Evolutionary conservation across 92 coral and sea anemone genomes (phyloP).

Genomic region (Epizoanthus rinbou): DNA sequence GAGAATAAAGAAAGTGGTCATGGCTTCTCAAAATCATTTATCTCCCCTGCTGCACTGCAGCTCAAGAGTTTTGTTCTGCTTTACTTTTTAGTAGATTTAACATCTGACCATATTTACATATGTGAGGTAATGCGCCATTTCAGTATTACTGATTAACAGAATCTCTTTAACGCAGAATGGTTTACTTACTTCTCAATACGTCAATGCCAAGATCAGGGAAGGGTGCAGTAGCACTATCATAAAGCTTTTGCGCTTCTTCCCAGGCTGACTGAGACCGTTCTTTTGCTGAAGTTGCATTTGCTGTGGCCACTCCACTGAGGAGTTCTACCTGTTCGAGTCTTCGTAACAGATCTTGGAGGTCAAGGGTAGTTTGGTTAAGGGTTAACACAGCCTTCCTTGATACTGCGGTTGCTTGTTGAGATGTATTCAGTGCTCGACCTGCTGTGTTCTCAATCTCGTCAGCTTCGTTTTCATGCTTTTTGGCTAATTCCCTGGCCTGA

Average conservation of each 20-base stretch:
- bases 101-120: too few relatives aligned
- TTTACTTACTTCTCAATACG: conserved; percentile 63
- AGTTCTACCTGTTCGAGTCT: conserved; percentile 56
- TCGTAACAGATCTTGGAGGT: conserved; percentile 64
- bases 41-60: too few relatives aligned
- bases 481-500: conserved; percentile 74
- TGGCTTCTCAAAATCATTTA: too few relatives aligned
- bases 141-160: neutral
- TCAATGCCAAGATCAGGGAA: conserved; percentile 68
- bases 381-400: conserved; percentile 60
- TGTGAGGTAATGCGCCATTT: too few relatives aligned
- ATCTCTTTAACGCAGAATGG: neutral
- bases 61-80: too few relatives aligned
- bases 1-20: too few relatives aligned
- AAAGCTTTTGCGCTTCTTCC: conserved; percentile 65
- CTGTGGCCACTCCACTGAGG: conserved; percentile 54
- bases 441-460: conserved; percentile 65
- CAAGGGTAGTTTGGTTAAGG: conserved; percentile 68
- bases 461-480: conserved; percentile 80
- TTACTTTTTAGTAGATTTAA: too few relatives aligned
- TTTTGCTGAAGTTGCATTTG: conserved; percentile 62
- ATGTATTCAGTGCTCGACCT: conserved; percentile 58
- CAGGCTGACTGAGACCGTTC: conserved; percentile 62
- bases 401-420: conserved; percentile 66
- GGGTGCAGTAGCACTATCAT: conserved; percentile 67